These are phyloP conservation scores for Zhuqinia jingwanae DNA, from an alignment of 2,888 invertebrate genomes.

Conservation along the genomic window DNA sequence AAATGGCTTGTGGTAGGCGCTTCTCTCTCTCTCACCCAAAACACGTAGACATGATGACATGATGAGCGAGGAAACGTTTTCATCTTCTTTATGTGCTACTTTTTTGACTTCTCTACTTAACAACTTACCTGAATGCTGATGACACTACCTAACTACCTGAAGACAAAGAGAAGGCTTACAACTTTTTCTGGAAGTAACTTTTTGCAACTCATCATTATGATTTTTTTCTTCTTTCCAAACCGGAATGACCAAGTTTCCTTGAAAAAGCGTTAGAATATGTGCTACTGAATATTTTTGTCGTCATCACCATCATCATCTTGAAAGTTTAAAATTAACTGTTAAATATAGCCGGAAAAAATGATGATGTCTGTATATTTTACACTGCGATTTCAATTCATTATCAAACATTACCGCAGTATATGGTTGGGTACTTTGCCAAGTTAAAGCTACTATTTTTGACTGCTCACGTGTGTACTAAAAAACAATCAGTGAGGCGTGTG, in stretches of 20 bases:
- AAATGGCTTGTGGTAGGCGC: conserved; percentile 2
- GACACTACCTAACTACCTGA: neutral
- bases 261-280: neutral
- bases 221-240: neutral
- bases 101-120: conserved; percentile 20
- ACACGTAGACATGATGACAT: neutral
- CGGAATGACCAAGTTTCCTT: neutral
- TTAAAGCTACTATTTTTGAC: no score
- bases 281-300: neutral
- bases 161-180: conserved; percentile 16
- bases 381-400: no score
- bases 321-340: neutral
- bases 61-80: neutral
- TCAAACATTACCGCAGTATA: no score
- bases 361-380: no score
- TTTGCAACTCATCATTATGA: conserved; percentile 30
- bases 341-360: neutral
- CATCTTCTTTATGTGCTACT: conserved; percentile 16
- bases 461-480: no score
- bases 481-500: no score
- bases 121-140: conserved; percentile 19
- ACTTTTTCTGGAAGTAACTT: conserved; percentile 23
- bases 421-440: no score
- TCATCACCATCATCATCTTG: neutral
- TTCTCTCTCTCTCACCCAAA: neutral